These are phyloP conservation scores for Gadus chalcogrammus DNA, from an alignment of 2,113 vertebrate genomes.

Conservation along the genomic window DNA sequence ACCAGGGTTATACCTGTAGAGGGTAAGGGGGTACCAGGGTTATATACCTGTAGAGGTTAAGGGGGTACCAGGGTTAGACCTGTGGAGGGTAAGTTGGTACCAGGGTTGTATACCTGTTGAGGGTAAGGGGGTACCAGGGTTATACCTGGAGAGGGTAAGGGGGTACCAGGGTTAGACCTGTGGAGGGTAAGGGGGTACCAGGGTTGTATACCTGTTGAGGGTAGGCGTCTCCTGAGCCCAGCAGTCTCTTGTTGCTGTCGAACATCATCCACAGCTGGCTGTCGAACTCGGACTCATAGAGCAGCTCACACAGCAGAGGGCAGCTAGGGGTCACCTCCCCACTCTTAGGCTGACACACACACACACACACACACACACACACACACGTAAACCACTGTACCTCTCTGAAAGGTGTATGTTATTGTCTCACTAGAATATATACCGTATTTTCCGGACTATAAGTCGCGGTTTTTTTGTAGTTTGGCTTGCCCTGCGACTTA, in stretches of 20 bases:
- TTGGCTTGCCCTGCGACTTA: too few species aligned
- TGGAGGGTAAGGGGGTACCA: constrained; percentile 65
- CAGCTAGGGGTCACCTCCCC: constrained; percentile 98
- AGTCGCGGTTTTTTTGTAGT: too few species aligned
- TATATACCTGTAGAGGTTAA: not conserved
- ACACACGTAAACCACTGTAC: not conserved
- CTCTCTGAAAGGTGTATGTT: too few species aligned
- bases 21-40: not conserved
- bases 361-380: too few species aligned
- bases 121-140: not conserved
- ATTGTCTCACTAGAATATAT: too few species aligned
- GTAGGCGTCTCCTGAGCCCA: constrained; percentile 97
- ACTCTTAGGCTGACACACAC: constrained; percentile 82
- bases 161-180: constrained; percentile 76
- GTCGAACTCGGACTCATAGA: constrained; percentile 98
- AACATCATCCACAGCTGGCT: constrained; percentile 98
- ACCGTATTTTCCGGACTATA: too few species aligned
- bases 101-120: not conserved
- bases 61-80: constrained; percentile 66
- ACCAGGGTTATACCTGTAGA: not conserved
- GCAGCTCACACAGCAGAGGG: constrained; percentile 88
- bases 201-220: constrained; percentile 89
- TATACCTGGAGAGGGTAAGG: not conserved
- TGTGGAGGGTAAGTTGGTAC: constrained; percentile 75
- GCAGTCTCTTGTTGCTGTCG: constrained; percentile 94